Evolutionary conservation across 2,797 vertebrate genomes (phyloP).

Genomic region (Parambassis ranga): DNA sequence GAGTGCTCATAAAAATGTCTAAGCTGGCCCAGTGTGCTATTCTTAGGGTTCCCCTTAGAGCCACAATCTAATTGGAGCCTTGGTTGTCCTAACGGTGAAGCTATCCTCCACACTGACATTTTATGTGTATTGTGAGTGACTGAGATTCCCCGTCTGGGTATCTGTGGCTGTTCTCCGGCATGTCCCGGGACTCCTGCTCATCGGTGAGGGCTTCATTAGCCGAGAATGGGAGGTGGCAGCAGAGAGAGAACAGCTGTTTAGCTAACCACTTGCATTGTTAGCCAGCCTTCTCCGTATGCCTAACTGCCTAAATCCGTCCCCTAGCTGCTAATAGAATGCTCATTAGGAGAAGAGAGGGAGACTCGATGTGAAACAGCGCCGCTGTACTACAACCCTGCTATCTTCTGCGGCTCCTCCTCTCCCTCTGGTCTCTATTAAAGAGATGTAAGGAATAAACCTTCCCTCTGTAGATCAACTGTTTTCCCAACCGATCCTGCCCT

Average conservation of each 20-base stretch:
- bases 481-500: constrained; percentile 48
- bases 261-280: constrained; percentile 84
- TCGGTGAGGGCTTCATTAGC: constrained; percentile 84
- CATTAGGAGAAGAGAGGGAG: constrained; percentile 74
- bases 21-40: constrained; percentile 51
- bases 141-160: constrained; percentile 51
- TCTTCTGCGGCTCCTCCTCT: constrained; percentile 55
- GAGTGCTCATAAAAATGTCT: constrained; percentile 50
- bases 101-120: constrained; percentile 33
- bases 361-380: constrained; percentile 70
- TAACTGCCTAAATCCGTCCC: constrained; percentile 78
- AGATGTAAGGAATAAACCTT: constrained; percentile 33
- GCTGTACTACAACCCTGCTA: constrained; percentile 44
- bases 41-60: constrained; percentile 67
- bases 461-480: constrained; percentile 47
- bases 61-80: constrained; percentile 66
- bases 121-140: constrained; percentile 53
- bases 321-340: constrained; percentile 83
- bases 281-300: constrained; percentile 81
- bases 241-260: constrained; percentile 84
- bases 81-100: constrained; percentile 43
- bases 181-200: constrained; percentile 73
- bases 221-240: constrained; percentile 76
- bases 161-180: constrained; percentile 57
- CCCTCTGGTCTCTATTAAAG: constrained; percentile 76